phyloP scores from a whole-genome alignment of 1,140 invertebrate species.

The Lucilia sericata region DNA sequence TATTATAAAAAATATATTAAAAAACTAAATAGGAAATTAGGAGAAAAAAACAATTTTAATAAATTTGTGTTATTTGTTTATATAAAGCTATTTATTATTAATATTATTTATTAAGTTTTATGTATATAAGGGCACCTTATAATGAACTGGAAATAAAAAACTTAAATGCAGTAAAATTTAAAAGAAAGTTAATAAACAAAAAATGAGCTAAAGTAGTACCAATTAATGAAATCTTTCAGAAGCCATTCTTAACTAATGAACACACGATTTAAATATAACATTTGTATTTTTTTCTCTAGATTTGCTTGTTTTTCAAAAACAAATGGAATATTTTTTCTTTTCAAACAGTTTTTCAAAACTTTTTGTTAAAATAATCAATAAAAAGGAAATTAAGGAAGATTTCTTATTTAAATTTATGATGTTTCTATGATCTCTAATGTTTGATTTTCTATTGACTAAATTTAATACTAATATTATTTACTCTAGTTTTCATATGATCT shows the following conservation, averaged over 20 bases:
- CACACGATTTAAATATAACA: not conserved
- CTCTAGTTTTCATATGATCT: constrained; percentile 75
- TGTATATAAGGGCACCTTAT: constrained; percentile 29
- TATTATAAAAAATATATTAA: constrained; percentile 16
- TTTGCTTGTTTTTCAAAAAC: not conserved
- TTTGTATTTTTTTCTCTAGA: not conserved
- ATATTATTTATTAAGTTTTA: not conserved
- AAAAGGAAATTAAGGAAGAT: not conserved
- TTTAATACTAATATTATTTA: constrained; percentile 77
- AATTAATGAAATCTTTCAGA: not conserved
- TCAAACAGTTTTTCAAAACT: not conserved
- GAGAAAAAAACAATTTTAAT: not conserved
- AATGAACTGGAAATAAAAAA: not conserved
- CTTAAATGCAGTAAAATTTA: not conserved
- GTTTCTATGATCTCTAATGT: not conserved
- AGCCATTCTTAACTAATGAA: not conserved
- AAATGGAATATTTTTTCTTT: constrained; percentile 18
- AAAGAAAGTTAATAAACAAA: not conserved
- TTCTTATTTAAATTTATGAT: not conserved
- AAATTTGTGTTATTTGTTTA: not conserved
- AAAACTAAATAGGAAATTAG: not conserved
- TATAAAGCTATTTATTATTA: constrained; percentile 9
- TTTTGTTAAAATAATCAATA: constrained; percentile 1
- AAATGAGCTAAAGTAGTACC: not conserved
- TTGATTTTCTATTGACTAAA: constrained; percentile 65